Percentiles rank a stretch among this genome's conserved stretches.
These are phyloP conservation scores for Diploscapter pachys DNA, from an alignment of 1,140 invertebrate genomes.

Conservation along the genomic window DNA sequence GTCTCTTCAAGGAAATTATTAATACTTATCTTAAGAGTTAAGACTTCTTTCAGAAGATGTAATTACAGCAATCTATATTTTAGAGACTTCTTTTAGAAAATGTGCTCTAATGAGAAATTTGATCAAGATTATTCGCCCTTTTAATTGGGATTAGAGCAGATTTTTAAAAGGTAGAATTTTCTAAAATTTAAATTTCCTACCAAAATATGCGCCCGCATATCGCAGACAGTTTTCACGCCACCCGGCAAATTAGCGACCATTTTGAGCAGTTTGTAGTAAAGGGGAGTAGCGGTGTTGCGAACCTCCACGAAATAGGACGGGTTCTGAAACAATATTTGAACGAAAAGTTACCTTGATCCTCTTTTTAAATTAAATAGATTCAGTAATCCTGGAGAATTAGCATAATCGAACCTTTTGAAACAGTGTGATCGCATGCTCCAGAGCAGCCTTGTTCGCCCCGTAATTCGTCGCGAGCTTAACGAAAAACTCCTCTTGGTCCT, in stretches of 20 bases:
- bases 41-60: too few species aligned
- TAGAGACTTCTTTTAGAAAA: too few species aligned
- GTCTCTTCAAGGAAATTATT: too few species aligned
- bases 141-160: too few species aligned
- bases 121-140: too few species aligned
- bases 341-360: slow-evolving; percentile 3
- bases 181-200: slow-evolving; percentile 53
- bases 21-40: too few species aligned
- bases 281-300: slow-evolving; percentile 61
- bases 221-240: slow-evolving; percentile 75
- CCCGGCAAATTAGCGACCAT: slow-evolving; percentile 69
- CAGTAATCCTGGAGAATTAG: not conserved
- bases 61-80: too few species aligned
- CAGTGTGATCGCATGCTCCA: slow-evolving; percentile 30
- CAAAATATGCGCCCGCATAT: slow-evolving; percentile 70
- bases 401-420: slow-evolving; percentile 19
- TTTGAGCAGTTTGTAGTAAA: slow-evolving; percentile 69
- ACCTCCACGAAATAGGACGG: slow-evolving; percentile 36
- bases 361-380: not conserved
- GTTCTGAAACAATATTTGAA: slow-evolving; percentile 20
- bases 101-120: too few species aligned
- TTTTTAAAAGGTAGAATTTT: too few species aligned
- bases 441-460: slow-evolving; percentile 30
- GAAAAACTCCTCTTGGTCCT: slow-evolving; percentile 1
- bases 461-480: slow-evolving; percentile 26